Evolutionary conservation across 1,140 invertebrate genomes (phyloP), one percentile per base, ranked within the genome.

Genomic region (Pemphigus obesinymphae): DNA sequence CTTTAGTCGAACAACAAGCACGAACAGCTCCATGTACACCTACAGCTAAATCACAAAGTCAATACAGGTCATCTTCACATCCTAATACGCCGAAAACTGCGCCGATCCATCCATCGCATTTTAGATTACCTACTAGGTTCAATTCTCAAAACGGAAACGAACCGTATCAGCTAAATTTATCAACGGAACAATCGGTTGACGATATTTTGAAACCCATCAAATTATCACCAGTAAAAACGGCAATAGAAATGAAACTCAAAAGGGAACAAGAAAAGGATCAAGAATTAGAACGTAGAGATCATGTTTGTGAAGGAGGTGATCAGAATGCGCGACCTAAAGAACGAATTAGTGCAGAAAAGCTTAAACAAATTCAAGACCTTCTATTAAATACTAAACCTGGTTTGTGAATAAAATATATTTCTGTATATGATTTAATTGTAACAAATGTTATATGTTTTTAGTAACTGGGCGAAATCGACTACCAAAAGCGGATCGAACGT

Each of bases 331-430:
- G 53, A 8, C 48, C 50, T 61, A 82, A 58, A 76, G 80, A 82
- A 68, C 15, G 80, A 73, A 68, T 72, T 20, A 80, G 61, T 82
- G 90, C 89, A 83, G 89, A 90, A 75, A 89, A 90, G 83, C 87
- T 93, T 84, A 89, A 90, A 81, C 91, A 91, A 86, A 92, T 93
- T 72, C 91, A 91, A 85, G 91, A 93, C 83, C 87, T 93, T 83
- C 85, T 93, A 29, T 58, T 80, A 45, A 80, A 80, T 20, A 63
- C n/a, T 11, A 80, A 43, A 29, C 76, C 76, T 10, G 55, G 76
- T 80, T 45, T 29, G 7, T 13, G 5, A 26, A 23, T 40, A 13
- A 53, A 15, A 23, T 45, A 75, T 11, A 58, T 26, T 58, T 37
- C 40, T 3, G 2, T n/a, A 23, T 55, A 23, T 17, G 7, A 29